These are phyloP conservation scores for Drosophila neocordata DNA, from an alignment of 1,140 invertebrate species.

Conservation along the genomic window DNA sequence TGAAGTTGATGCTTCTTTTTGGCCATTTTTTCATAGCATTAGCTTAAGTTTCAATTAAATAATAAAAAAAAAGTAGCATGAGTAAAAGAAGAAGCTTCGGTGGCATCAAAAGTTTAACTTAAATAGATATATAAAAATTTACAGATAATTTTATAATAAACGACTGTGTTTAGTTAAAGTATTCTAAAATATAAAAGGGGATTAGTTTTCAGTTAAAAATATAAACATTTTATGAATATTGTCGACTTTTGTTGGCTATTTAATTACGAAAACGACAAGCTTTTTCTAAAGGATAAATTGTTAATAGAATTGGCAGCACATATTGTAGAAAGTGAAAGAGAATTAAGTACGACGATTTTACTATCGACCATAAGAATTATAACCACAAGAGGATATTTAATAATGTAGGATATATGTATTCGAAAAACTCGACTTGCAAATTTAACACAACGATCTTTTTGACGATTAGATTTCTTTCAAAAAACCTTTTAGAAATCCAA, in stretches of 20 bases:
- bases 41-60: conserved; percentile 34
- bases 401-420: no score
- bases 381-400: no score
- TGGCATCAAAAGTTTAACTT: conserved; percentile 5
- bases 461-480: no score
- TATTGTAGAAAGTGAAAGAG: not conserved
- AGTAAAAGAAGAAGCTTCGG: not conserved
- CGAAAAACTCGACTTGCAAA: no score
- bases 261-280: not conserved
- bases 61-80: not conserved
- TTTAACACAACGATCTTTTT: no score
- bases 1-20: not conserved
- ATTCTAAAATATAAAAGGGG: not conserved
- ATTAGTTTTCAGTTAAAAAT: not conserved
- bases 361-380: no score
- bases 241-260: not conserved
- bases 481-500: no score
- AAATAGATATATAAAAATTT: not conserved
- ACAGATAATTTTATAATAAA: not conserved
- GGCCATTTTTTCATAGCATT: not conserved
- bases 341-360: no score
- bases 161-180: not conserved
- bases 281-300: no score
- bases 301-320: not conserved
- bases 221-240: not conserved